Base-by-base conservation (phyloP, 1,140 invertebrate species). In the Bombus affinis region DNA sequence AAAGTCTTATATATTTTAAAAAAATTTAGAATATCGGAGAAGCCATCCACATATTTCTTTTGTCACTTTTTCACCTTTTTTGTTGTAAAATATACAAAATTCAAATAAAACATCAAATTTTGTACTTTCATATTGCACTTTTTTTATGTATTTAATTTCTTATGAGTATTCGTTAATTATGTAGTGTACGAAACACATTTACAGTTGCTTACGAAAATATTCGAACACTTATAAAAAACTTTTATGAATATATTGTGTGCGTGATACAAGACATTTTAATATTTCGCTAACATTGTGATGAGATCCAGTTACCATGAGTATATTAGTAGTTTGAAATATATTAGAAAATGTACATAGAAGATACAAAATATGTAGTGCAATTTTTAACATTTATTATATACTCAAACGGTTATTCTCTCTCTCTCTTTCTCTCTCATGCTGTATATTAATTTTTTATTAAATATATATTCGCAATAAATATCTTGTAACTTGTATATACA, bases 71-170 rank as follows among this genome's bases (percentile, higher is more conserved):
- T 53, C 22, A 66, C 13, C 44, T 47, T 79, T 68, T 68, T 85
- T 83, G 83, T 78, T 87, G 68, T 80, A 82, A 77, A 85, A 77
- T 83, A 90, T 90, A 90, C 68, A 90, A 90, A 90, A 87, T 90
- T 90, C 68, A 87, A 90, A 90, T 53, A 75, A 90, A 85, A 91
- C 79, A 81, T 92, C 71, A 89, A 88, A 92, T 89, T 91, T 91
- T 92, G 90, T 91, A 91, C 89, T 93, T 92, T 90, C 81, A 93
- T 88, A 91, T 93, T 94, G 91, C 93, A 93, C 92, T 92, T 90
- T 77, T 90, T 91, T 70, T 83, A 68, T 86, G 86, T 92, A 91
- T 91, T 91, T 90, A 90, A 91, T 91, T 92, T 77, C 88, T 93
- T 86, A 90, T 90, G 83, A 85, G 88, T 91, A 90, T 71, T 73